Conservation (phyloP, 2,888 invertebrate species). For the Pterobdella sp. region DNA sequence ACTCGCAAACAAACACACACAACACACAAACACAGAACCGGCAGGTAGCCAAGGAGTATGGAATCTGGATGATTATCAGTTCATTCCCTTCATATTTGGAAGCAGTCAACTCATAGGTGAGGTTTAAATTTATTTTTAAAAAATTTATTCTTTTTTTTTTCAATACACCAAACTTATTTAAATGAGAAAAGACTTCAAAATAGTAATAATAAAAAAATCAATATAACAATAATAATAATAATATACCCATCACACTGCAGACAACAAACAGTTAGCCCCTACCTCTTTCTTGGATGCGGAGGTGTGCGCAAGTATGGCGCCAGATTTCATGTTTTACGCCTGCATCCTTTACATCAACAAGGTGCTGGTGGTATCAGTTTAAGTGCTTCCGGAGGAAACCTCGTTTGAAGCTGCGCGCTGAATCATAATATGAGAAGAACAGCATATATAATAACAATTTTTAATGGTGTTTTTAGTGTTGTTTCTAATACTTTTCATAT, state of each 20-base stretch:
- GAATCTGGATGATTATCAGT: slow-evolving; percentile 97
- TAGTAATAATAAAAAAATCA: neutral
- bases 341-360: slow-evolving; percentile 82
- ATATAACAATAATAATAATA: neutral
- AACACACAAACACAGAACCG: slow-evolving; percentile 62
- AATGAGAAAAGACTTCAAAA: neutral
- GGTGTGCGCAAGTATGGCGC: slow-evolving; percentile 59
- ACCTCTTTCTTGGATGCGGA: slow-evolving; percentile 73
- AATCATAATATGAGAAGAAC: no score
- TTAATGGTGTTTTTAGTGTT: no score
- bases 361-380: slow-evolving; percentile 32
- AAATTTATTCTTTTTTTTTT: slow-evolving; percentile 6
- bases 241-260: neutral
- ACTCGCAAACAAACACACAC: slow-evolving; percentile 5
- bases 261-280: slow-evolving; percentile 68
- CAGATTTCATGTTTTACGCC: slow-evolving; percentile 82
- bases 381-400: no score
- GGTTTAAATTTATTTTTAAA: slow-evolving; percentile 28
- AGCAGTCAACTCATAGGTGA: slow-evolving; percentile 83
- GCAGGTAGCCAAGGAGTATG: slow-evolving; percentile 98
- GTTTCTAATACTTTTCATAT: no score
- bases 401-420: no score
- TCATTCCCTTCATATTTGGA: slow-evolving; percentile 98
- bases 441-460: no score
- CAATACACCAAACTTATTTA: neutral